Percentiles rank a stretch among this genome's conserved stretches.
Evolutionary conservation across 2,797 vertebrate genomes (phyloP).

Genomic region (Gymnoscopelus braueri): DNA sequence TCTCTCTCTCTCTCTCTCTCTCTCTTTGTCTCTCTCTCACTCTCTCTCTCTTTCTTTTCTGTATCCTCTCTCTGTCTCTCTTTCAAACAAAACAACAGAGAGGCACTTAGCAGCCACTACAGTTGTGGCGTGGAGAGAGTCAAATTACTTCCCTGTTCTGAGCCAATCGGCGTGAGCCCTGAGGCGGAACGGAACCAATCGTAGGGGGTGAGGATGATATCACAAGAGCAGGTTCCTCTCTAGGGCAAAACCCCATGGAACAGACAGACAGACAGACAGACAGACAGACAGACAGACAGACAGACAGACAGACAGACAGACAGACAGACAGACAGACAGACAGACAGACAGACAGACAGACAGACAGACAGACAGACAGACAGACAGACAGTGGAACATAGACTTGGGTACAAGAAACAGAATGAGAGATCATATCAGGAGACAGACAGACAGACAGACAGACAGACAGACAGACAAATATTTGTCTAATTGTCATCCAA

Average conservation of each 20-base stretch:
- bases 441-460: no score
- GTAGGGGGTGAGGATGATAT: neutral
- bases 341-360: neutral
- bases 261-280: neutral
- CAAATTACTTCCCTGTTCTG: constrained; percentile 8
- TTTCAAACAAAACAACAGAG: neutral
- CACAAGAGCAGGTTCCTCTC: neutral
- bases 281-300: neutral
- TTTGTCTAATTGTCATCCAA: no score
- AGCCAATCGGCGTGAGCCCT: constrained; percentile 39
- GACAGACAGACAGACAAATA: no score
- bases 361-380: constrained; percentile 1
- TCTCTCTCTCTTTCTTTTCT: neutral
- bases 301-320: constrained; percentile 17
- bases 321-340: neutral
- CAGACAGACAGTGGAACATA: no score
- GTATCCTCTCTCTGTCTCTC: neutral
- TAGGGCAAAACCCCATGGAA: neutral
- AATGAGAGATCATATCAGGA: no score
- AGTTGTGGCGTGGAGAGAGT: neutral
- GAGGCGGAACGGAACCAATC: constrained; percentile 29
- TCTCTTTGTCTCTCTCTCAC: neutral
- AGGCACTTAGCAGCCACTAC: neutral
- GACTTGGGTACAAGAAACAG: no score
- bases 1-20: neutral